These are phyloP conservation scores for Garra rufa DNA, from an alignment of 2,113 vertebrate species.

Conservation along the genomic window DNA sequence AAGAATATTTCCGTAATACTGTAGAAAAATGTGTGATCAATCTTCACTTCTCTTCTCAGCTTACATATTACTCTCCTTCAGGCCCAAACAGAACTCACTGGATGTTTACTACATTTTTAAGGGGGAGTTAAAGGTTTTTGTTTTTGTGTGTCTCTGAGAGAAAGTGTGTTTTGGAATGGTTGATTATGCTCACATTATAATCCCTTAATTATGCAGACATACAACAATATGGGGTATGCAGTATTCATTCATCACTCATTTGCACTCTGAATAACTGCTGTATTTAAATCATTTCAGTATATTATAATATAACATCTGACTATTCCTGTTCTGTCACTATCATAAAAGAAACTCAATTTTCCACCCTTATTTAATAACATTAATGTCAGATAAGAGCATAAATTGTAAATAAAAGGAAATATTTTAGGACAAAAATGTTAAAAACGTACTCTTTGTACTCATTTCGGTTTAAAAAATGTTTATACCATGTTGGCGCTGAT, in stretches of 20 bases:
- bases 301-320: not conserved
- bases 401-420: not conserved
- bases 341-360: not conserved
- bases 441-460: not conserved
- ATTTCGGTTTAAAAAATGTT: not conserved
- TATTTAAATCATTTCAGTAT: not conserved
- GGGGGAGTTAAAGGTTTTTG: not conserved
- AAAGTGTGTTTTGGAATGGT: not conserved
- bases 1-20: not conserved
- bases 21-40: not conserved
- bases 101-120: not conserved
- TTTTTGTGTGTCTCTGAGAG: not conserved
- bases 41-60: not conserved
- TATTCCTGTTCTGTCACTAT: not conserved
- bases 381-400: not conserved
- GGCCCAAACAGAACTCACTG: not conserved
- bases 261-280: not conserved
- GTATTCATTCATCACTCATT: not conserved
- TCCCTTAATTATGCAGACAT: not conserved
- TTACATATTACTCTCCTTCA: not conserved
- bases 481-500: too few species aligned
- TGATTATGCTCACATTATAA: not conserved
- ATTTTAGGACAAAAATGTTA: too few species aligned
- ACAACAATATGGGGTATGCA: slow-evolving; percentile 8
- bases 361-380: not conserved